Evolutionary conservation across 2,888 invertebrate species (phyloP).

Genomic region (Boloria selene): DNA sequence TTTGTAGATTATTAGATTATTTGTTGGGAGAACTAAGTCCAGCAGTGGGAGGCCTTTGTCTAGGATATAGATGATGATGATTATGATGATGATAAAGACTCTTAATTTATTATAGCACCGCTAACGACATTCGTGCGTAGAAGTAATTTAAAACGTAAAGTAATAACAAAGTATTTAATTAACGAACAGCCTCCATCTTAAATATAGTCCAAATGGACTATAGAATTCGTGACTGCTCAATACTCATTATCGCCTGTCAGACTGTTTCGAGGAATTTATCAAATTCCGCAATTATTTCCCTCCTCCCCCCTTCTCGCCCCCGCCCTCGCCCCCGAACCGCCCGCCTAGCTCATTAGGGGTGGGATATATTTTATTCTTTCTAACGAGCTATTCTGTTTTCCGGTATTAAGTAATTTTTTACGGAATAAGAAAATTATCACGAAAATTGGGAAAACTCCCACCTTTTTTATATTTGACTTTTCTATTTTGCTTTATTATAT

Average conservation of each 20-base stretch:
- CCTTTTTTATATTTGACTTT: not conserved
- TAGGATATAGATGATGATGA: no score
- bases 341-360: constrained; percentile 30
- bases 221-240: constrained; percentile 16
- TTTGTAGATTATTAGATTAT: no score
- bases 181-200: not conserved
- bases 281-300: constrained; percentile 30
- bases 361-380: constrained; percentile 38
- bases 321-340: not conserved
- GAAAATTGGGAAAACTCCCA: constrained; percentile 15
- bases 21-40: no score
- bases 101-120: no score
- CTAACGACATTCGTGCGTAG: no score
- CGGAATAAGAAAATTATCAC: constrained; percentile 19
- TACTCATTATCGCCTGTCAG: constrained; percentile 32
- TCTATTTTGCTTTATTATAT: not conserved
- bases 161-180: not conserved
- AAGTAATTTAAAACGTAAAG: no score
- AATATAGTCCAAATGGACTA: constrained; percentile 11
- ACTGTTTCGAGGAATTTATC: constrained; percentile 33
- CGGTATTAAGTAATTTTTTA: constrained; percentile 21
- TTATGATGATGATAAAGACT: no score
- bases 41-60: no score
- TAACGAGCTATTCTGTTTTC: constrained; percentile 34
- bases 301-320: not conserved